Conservation (phyloP, 1,140 invertebrate species). For the Portunus trituberculatus region DNA sequence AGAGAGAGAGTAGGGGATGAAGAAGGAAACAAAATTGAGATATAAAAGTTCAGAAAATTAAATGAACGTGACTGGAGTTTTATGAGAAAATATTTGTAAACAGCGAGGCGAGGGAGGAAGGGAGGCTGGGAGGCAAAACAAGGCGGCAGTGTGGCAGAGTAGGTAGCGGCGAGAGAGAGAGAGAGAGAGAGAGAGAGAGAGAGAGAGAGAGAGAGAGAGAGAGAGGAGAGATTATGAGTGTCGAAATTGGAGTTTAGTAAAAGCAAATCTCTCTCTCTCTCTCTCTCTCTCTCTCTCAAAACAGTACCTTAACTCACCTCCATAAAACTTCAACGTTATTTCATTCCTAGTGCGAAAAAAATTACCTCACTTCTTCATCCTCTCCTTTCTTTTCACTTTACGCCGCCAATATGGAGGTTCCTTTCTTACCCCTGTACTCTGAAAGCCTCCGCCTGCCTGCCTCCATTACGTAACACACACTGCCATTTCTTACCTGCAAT, state of each 20-base stretch:
- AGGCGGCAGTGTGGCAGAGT: not conserved
- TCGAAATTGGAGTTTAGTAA: not conserved
- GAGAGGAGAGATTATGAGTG: not conserved
- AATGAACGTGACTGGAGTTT: not conserved
- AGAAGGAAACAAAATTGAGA: too few species aligned
- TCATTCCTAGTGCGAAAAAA: too few species aligned
- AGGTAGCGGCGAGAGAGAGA: not conserved
- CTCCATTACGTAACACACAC: too few species aligned
- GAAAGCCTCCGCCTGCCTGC: too few species aligned
- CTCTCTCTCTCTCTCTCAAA: too few species aligned
- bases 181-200: not conserved
- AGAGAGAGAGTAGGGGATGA: not conserved
- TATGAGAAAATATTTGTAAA: slow-evolving; percentile 25
- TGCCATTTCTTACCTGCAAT: too few species aligned
- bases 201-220: not conserved
- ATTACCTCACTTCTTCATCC: too few species aligned
- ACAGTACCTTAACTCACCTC: too few species aligned
- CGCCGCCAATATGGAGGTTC: too few species aligned
- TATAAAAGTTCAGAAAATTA: not conserved
- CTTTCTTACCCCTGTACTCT: too few species aligned
- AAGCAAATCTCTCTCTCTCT: not conserved
- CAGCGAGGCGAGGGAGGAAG: not conserved
- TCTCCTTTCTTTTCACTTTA: too few species aligned
- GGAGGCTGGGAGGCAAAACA: not conserved
- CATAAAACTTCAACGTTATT: too few species aligned